Base-by-base conservation (phyloP, 2,797 vertebrate genomes). In the Epinephelus coioides region DNA sequence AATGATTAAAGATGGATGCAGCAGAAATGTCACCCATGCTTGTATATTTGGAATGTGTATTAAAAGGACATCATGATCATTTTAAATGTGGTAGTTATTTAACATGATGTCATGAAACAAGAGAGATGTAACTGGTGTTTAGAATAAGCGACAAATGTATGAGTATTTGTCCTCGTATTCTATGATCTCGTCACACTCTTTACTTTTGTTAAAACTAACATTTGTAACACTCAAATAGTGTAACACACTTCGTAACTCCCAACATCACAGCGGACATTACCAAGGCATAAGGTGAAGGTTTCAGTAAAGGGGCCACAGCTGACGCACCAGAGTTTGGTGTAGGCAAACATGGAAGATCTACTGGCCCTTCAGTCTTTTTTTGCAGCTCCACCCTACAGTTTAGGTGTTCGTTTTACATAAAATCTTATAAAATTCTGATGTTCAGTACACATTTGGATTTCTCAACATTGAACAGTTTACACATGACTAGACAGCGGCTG, bases 1-100 rank as follows among this genome's bases (percentile, higher is more conserved):
- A 73, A 69, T 69, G 68, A 93, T 88, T 90, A 91, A 93, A 95
- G 92, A 88, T 88, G 79, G 63, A 90, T 77, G 75, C 83, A 87
- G 82, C 72, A 67, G 70, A 56, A 79, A 63, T 54, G 51, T 65
- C 53, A 69, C 44, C 21, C 13, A 44, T 59, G 64, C 30, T 78
- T 83, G 61, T 76, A 55, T 70, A 65, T 87, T 86, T 76, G 18
- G 46, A 67, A 51, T 69, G 65, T 84, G 40, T 64, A 75, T 75
- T 85, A 69, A 71, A 75, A 63, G 3, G 15, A 59, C 21, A 25
- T 53, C 11, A 7, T 71, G 55, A 76, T 50, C 55, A 82, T 71
- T 85, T 85, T 61, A 60, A 66, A 67, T 12, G 34, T 71, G 34
- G 49, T 27, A 18, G 30, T 70, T 38, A 51, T 53, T 68, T 25